phyloP scores from a whole-genome alignment of 2,888 invertebrate genomes.

The Julus scandinavius region DNA sequence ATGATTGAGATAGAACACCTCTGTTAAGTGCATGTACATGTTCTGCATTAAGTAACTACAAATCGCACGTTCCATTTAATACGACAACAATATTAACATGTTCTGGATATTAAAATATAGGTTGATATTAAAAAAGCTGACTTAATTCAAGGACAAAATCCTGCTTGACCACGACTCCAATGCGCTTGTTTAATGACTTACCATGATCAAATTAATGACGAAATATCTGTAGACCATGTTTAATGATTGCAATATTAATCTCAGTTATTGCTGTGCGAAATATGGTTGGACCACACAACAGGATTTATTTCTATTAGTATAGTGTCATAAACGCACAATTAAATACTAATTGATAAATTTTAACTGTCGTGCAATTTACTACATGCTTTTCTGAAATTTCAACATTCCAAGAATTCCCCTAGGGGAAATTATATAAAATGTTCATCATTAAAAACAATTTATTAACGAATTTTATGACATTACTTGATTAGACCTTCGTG shows the following conservation, averaged over 20 bases:
- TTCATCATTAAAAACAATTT: neutral
- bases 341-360: neutral
- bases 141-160: slow-evolving; percentile 7
- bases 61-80: neutral
- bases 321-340: neutral
- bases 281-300: neutral
- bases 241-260: slow-evolving; percentile 2
- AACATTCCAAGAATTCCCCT: neutral
- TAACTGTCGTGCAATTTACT: neutral
- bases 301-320: neutral
- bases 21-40: neutral
- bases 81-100: slow-evolving; percentile 1
- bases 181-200: neutral
- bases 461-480: neutral
- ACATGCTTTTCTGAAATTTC: neutral
- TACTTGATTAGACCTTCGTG: neutral
- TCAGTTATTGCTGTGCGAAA: neutral
- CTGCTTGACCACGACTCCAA: slow-evolving; percentile 16
- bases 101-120: slow-evolving; percentile 14
- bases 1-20: neutral
- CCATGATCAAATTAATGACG: neutral
- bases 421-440: neutral
- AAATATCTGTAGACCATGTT: neutral
- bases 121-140: neutral
- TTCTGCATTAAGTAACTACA: neutral